phyloP scores from a whole-genome alignment of 2,888 invertebrate genomes.

The Diarsia mendica region DNA sequence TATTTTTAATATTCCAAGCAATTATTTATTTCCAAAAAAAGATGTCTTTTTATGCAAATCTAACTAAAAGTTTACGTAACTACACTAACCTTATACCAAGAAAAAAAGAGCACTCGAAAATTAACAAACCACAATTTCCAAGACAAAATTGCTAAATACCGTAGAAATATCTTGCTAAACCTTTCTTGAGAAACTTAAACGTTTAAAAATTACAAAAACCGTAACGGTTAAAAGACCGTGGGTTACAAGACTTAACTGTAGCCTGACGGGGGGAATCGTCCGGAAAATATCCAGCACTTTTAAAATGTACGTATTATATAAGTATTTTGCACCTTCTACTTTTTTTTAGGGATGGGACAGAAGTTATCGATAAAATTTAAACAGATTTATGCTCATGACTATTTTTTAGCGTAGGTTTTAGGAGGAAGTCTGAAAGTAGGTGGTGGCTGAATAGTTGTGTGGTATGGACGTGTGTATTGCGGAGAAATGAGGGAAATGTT shows the following conservation, averaged over 20 bases:
- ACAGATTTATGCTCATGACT: neutral
- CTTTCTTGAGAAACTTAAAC: slow-evolving; percentile 44
- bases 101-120: neutral
- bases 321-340: slow-evolving; percentile 66
- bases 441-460: too few relatives aligned
- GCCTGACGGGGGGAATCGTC: slow-evolving; percentile 49
- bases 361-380: slow-evolving; percentile 8
- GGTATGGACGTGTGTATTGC: too few relatives aligned
- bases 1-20: too few relatives aligned
- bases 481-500: too few relatives aligned
- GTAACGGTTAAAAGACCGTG: slow-evolving; percentile 38
- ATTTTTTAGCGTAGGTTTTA: too few relatives aligned
- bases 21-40: too few relatives aligned
- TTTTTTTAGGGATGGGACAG: slow-evolving; percentile 28
- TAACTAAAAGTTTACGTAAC: too few relatives aligned
- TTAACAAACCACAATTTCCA: slow-evolving; percentile 6
- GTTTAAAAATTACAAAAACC: slow-evolving; percentile 54
- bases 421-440: too few relatives aligned
- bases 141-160: slow-evolving; percentile 20
- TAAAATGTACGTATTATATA: slow-evolving; percentile 60
- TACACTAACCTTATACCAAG: too few relatives aligned
- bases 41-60: too few relatives aligned
- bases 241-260: slow-evolving; percentile 44
- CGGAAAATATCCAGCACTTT: slow-evolving; percentile 62
- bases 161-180: slow-evolving; percentile 13